Evolutionary conservation across 2,113 vertebrate genomes (phyloP), one percentile per base, ranked within the genome.

Genomic region (Recurvirostra avosetta): DNA sequence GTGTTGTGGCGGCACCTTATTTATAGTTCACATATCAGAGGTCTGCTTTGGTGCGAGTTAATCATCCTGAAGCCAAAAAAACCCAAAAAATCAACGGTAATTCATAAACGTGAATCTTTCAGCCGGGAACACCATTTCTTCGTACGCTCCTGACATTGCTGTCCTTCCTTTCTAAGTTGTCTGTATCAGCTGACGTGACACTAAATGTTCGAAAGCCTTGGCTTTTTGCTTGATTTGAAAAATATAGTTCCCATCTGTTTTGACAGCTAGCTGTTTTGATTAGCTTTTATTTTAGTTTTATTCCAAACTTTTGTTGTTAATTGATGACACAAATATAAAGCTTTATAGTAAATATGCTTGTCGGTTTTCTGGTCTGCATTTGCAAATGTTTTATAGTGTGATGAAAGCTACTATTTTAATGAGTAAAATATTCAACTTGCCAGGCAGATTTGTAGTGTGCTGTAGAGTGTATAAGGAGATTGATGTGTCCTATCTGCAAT

Each of bases 161-260:
- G 13, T 71, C 68, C 75, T 94, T 82, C 36, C 76, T 89, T 84
- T 86, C 77, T 47, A 58, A 94, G 76, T 90, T 92, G 74, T 82
- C 59, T 91, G 45, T 88, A 40, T 92, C 79, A 91, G 85, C 78
- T 96, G 94, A 93, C 7, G 7, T 15, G 13, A 92, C 85, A 68
- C 92, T 92, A 56, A 90, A 86, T 74, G 65, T 92, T 96, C 1
- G 2, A 96, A 97, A 92, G 80, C 73, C 92, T 94, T 91, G 85
- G 66, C 47, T 93, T 95, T 90, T 94, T 86, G 79, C 91, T 96
- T 96, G 85, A 92, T 96, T 86, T 92, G 89, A 90, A 95, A 95
- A 92, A 82, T 94, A 90, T 34, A 92, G 49, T 94, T 97, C 78
- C 95, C 95, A 90, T 96, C 93, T 97, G 95, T 96, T 97, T 94